phyloP scores from a whole-genome alignment of 2,888 invertebrate species.

The Platerodrilus igneus region DNA sequence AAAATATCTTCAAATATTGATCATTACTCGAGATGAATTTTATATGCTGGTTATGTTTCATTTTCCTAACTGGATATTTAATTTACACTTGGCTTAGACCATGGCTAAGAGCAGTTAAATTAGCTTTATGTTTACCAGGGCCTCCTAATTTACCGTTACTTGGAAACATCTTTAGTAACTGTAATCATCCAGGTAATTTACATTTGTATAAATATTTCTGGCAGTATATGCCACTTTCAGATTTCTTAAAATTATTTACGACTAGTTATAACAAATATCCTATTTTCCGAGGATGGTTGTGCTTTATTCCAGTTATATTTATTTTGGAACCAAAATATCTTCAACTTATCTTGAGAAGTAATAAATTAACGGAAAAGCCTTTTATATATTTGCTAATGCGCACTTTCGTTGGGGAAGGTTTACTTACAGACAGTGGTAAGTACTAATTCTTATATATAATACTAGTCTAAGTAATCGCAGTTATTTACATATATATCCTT shows the following conservation, averaged over 20 bases:
- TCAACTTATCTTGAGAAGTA: slow-evolving; percentile 51
- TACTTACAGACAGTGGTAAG: slow-evolving; percentile 54
- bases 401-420: slow-evolving; percentile 57
- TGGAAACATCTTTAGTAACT: slow-evolving; percentile 53
- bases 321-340: slow-evolving; percentile 54
- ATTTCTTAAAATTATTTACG: too few relatives aligned
- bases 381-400: slow-evolving; percentile 54
- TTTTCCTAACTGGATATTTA: too few relatives aligned
- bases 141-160: slow-evolving; percentile 52
- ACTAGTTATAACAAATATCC: too few relatives aligned
- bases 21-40: too few relatives aligned
- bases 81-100: slow-evolving; percentile 7
- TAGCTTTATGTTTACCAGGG: slow-evolving; percentile 50
- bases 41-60: too few relatives aligned
- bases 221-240: too few relatives aligned
- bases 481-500: too few relatives aligned
- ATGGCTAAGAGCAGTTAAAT: slow-evolving; percentile 40
- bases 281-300: slow-evolving; percentile 52
- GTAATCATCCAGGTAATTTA: too few relatives aligned
- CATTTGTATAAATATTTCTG: too few relatives aligned
- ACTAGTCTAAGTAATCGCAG: too few relatives aligned
- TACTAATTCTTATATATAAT: too few relatives aligned
- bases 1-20: too few relatives aligned
- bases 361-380: slow-evolving; percentile 53
- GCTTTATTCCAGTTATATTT: slow-evolving; percentile 52